These are phyloP conservation scores for Drosophila paucipuncta DNA, from an alignment of 2,888 invertebrate genomes.

Conservation along the genomic window DNA sequence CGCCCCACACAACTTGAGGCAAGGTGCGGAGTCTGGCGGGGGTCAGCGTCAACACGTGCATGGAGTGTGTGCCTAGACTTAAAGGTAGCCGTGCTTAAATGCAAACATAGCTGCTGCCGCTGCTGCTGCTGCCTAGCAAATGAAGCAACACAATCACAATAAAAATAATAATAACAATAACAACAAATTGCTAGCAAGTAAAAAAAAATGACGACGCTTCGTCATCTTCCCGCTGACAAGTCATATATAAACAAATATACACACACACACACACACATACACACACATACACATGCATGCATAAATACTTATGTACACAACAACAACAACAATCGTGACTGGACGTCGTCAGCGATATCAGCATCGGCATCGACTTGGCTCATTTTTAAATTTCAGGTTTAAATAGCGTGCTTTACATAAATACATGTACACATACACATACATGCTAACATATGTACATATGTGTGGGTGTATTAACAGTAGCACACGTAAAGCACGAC, in stretches of 20 bases:
- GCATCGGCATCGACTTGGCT: constrained; percentile 35
- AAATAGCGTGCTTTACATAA: constrained; percentile 59
- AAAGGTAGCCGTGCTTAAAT: constrained; percentile 11
- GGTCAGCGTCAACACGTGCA: constrained; percentile 52
- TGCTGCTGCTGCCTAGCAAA: constrained; percentile 45
- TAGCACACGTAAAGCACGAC: constrained; percentile 28
- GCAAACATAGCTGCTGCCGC: constrained; percentile 22
- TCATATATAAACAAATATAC: not conserved
- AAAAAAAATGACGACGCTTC: constrained; percentile 50
- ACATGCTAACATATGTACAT: constrained; percentile 21
- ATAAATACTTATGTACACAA: constrained; percentile 15
- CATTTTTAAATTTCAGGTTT: constrained; percentile 66
- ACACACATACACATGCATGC: constrained; percentile 1
- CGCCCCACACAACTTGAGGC: constrained; percentile 1
- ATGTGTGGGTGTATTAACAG: not conserved
- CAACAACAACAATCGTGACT: constrained; percentile 59
- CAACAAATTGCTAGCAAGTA: constrained; percentile 48
- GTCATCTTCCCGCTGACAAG: constrained; percentile 59
- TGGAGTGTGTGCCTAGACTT: constrained; percentile 46
- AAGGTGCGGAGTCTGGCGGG: not conserved
- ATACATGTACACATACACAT: not conserved
- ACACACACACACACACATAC: not conserved
- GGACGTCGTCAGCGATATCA: constrained; percentile 32
- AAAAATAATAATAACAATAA: constrained; percentile 41
- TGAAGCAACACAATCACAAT: constrained; percentile 51